A percentile compares a stretch with the other conserved stretches of the same genome.
These are phyloP conservation scores for Scrobipalpa atriplicella DNA, from an alignment of 2,888 invertebrate species.

Conservation along the genomic window DNA sequence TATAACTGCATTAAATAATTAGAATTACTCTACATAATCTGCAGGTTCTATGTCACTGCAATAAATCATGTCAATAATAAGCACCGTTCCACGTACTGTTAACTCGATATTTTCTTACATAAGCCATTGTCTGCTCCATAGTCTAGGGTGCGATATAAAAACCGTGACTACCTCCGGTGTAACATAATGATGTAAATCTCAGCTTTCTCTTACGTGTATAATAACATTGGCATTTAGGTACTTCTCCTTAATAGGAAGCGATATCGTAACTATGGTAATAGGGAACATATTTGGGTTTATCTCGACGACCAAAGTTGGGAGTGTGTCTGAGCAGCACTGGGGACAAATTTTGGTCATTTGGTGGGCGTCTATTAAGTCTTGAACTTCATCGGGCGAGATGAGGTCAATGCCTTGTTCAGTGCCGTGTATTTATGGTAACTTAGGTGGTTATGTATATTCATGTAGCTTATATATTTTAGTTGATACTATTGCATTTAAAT, in stretches of 20 bases:
- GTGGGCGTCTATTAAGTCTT: slow-evolving; percentile 29
- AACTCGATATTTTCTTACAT: slow-evolving; percentile 47
- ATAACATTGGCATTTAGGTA: slow-evolving; percentile 29
- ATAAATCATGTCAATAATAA: slow-evolving; percentile 15
- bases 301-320: slow-evolving; percentile 10
- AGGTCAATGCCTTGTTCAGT: slow-evolving; percentile 29
- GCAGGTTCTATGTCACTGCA: not conserved
- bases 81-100: slow-evolving; percentile 41
- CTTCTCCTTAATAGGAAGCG: slow-evolving; percentile 25
- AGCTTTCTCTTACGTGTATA: slow-evolving; percentile 57
- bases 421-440: not conserved
- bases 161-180: slow-evolving; percentile 41
- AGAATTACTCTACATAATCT: not conserved
- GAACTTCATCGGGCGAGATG: slow-evolving; percentile 32
- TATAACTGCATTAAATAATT: not conserved
- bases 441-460: not conserved
- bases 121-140: slow-evolving; percentile 58
- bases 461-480: not conserved
- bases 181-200: slow-evolving; percentile 53
- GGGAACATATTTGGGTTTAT: slow-evolving; percentile 22
- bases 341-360: slow-evolving; percentile 29
- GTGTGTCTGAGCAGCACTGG: slow-evolving; percentile 8
- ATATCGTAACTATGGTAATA: slow-evolving; percentile 27
- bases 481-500: not conserved
- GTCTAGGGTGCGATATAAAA: slow-evolving; percentile 45